A percentile compares a stretch with the other conserved stretches of the same genome.
Evolutionary conservation across 2,888 invertebrate genomes (phyloP).

Genomic region (Amitus sp.): DNA sequence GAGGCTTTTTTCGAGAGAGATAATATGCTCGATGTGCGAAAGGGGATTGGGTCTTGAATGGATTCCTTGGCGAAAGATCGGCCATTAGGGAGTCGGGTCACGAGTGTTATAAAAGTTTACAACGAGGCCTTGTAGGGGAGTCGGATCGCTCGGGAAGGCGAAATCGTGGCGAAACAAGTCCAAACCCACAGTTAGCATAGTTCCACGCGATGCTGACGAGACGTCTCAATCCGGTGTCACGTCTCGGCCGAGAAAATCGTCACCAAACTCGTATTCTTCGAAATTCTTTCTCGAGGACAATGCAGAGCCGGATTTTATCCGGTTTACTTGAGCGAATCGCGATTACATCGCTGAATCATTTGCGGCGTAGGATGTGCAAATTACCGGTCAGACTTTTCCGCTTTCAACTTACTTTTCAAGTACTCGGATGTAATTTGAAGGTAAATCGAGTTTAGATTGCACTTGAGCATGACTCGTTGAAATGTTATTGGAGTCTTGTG

Average conservation of each 20-base stretch:
- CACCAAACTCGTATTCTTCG: too few relatives aligned
- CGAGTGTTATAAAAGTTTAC: slow-evolving; percentile 1
- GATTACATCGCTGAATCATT: too few relatives aligned
- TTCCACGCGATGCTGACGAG: slow-evolving; percentile 44
- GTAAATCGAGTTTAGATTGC: too few relatives aligned
- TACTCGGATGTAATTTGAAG: too few relatives aligned
- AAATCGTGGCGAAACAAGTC: slow-evolving; percentile 15
- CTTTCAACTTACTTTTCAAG: too few relatives aligned
- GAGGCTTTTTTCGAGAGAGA: neutral
- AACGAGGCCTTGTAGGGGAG: slow-evolving; percentile 6
- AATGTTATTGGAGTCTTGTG: too few relatives aligned
- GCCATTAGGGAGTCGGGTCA: slow-evolving; percentile 21
- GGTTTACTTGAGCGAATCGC: too few relatives aligned
- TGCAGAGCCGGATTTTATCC: too few relatives aligned
- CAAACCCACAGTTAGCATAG: slow-evolving; percentile 33
- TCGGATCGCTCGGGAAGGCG: slow-evolving; percentile 11
- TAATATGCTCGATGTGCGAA: too few relatives aligned
- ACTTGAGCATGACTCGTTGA: too few relatives aligned
- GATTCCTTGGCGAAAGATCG: slow-evolving; percentile 10
- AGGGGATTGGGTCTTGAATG: neutral
- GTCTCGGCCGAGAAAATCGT: neutral
- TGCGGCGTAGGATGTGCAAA: too few relatives aligned
- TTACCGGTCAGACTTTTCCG: too few relatives aligned
- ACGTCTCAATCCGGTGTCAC: slow-evolving; percentile 43
- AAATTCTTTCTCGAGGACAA: neutral